Evolutionary conservation across 1,140 invertebrate species (phyloP).

Genomic region (Mya arenaria): DNA sequence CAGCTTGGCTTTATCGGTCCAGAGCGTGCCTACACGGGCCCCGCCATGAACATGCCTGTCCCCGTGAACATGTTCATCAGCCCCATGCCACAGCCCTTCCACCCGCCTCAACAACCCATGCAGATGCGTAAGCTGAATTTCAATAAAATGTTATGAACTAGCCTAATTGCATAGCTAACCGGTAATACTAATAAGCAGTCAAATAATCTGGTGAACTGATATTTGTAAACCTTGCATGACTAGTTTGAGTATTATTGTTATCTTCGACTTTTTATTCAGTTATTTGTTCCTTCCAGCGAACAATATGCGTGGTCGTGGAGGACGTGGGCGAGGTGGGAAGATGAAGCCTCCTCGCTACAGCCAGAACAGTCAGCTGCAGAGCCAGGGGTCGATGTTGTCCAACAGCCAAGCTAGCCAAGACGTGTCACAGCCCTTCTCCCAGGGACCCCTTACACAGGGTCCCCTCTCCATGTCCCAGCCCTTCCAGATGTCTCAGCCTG

Average conservation of each 20-base stretch:
- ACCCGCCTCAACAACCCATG: constrained; percentile 83
- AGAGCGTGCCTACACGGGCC: constrained; percentile 89
- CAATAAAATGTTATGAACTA: too few species aligned
- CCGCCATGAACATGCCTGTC: constrained; percentile 85
- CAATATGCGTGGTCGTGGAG: constrained; percentile 28
- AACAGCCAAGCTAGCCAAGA: constrained; percentile 73
- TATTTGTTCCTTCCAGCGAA: constrained; percentile 8
- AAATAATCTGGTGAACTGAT: too few species aligned
- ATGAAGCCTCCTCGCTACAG: constrained; percentile 77
- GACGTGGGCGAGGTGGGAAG: constrained; percentile 56
- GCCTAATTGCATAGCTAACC: too few species aligned
- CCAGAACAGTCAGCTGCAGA: constrained; percentile 68
- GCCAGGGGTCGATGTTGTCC: constrained; percentile 71
- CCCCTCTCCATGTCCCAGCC: constrained; percentile 82
- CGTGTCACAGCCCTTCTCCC: constrained; percentile 81
- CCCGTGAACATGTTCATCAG: constrained; percentile 97
- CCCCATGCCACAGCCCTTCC: constrained; percentile 92
- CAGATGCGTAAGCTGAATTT: constrained; percentile 72
- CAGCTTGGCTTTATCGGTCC: constrained; percentile 96
- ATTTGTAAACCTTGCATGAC: too few species aligned
- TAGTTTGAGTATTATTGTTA: too few species aligned
- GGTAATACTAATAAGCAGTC: too few species aligned
- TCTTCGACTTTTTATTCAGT: too few species aligned
- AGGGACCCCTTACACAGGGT: constrained; percentile 82
- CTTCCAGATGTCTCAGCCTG: constrained; percentile 82